A percentile compares a stretch with the other conserved stretches of the same genome.
Evolutionary conservation across 2,888 invertebrate genomes (phyloP).

Genomic region (Hypolimnas misippus): DNA sequence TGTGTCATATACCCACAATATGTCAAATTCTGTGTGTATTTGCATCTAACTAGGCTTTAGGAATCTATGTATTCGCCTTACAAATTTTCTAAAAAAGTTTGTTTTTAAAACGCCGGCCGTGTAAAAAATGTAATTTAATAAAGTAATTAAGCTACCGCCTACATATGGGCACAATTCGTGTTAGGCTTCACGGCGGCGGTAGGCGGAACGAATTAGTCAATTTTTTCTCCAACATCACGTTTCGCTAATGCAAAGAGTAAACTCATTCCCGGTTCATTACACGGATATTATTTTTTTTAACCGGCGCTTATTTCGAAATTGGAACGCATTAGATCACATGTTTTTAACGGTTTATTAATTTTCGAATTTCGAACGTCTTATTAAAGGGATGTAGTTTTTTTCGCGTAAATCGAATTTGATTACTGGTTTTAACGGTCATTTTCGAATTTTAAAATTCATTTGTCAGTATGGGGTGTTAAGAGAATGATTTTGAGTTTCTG

Average conservation of each 20-base stretch:
- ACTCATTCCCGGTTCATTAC: conserved; percentile 47
- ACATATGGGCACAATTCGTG: conserved; percentile 13
- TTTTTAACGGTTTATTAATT: conserved; percentile 17
- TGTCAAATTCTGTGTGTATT: too few relatives aligned
- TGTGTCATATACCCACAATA: too few relatives aligned
- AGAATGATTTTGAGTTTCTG: conserved; percentile 8
- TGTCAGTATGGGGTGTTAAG: conserved; percentile 12
- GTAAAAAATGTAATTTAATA: conserved; percentile 7
- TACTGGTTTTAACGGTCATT: conserved; percentile 4
- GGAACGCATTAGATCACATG: conserved; percentile 19
- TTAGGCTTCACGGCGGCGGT: conserved; percentile 6
- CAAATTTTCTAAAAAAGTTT: too few relatives aligned
- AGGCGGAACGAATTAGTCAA: conserved; percentile 27
- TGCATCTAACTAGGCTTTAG: too few relatives aligned
- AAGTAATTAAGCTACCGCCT: conserved; percentile 7
- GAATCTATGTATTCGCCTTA: too few relatives aligned
- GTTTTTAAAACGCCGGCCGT: too few relatives aligned
- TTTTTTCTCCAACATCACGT: conserved; percentile 20
- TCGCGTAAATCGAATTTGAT: conserved; percentile 6
- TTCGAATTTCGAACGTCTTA: conserved; percentile 13
- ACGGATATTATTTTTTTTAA: conserved; percentile 41
- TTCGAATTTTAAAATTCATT: conserved; percentile 18
- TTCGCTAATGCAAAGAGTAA: conserved; percentile 46
- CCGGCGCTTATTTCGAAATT: conserved; percentile 30
- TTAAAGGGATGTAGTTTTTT: conserved; percentile 8